Evolutionary conservation across 2,113 vertebrate species (phyloP).

Genomic region (Labeo catla): DNA sequence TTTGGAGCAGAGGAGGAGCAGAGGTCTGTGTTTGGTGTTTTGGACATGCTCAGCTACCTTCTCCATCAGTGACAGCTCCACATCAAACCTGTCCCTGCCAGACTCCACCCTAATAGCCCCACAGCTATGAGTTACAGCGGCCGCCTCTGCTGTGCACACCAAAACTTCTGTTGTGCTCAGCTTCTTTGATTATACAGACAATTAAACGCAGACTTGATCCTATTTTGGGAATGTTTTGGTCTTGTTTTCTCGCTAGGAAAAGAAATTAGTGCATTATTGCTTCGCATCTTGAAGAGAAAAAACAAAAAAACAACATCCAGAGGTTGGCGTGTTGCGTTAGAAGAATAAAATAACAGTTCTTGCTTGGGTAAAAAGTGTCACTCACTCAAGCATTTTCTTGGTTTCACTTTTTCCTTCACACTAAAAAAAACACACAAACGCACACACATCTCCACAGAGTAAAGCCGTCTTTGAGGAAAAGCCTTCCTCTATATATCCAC

Average conservation of each 20-base stretch:
- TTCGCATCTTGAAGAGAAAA: slow-evolving; percentile 12
- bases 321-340: slow-evolving; percentile 29
- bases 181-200: slow-evolving; percentile 54
- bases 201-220: slow-evolving; percentile 53
- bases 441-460: slow-evolving; percentile 48
- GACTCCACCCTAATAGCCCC: slow-evolving; percentile 59
- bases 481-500: slow-evolving; percentile 45
- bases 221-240: slow-evolving; percentile 31
- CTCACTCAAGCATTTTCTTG: slow-evolving; percentile 36
- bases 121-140: slow-evolving; percentile 63
- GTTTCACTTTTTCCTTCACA: slow-evolving; percentile 53
- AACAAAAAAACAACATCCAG: slow-evolving; percentile 28
- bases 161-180: slow-evolving; percentile 53
- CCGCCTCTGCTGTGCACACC: slow-evolving; percentile 40
- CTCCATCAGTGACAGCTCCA: slow-evolving; percentile 77
- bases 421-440: slow-evolving; percentile 28
- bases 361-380: slow-evolving; percentile 35
- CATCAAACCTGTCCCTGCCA: slow-evolving; percentile 70
- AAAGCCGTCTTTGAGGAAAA: slow-evolving; percentile 64
- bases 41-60: slow-evolving; percentile 74
- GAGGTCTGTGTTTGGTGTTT: slow-evolving; percentile 74
- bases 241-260: slow-evolving; percentile 31
- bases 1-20: slow-evolving; percentile 65
- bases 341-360: slow-evolving; percentile 49
- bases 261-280: slow-evolving; percentile 42